Evolutionary conservation across 1,140 invertebrate genomes (phyloP).

Genomic region (Telenomus remus): DNA sequence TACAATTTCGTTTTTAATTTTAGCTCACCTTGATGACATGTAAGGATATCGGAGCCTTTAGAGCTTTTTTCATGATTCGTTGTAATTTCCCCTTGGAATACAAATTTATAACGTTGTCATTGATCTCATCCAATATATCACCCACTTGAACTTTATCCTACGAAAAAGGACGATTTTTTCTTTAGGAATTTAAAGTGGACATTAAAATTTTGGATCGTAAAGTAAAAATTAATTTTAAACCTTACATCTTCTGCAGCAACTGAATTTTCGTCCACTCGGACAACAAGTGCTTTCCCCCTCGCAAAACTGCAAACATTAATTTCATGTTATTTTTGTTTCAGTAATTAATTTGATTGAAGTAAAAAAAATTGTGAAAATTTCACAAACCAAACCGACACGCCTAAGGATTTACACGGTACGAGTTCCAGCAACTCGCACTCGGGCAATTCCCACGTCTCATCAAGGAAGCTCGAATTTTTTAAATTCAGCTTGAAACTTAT

Average conservation of each 20-base stretch:
- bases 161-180: constrained; percentile 39
- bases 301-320: constrained; percentile 70
- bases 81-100: constrained; percentile 74
- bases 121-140: constrained; percentile 81
- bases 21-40: constrained; percentile 77
- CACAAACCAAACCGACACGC: constrained; percentile 78
- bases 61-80: constrained; percentile 74
- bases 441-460: constrained; percentile 77
- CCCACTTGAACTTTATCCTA: constrained; percentile 79
- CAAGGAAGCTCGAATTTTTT: constrained; percentile 76
- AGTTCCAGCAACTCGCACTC: constrained; percentile 73
- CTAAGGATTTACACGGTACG: constrained; percentile 77
- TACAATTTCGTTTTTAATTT: neutral
- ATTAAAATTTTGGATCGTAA: no score
- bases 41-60: constrained; percentile 74
- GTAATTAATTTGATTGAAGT: neutral
- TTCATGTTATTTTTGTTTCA: neutral
- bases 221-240: constrained; percentile 11
- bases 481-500: constrained; percentile 77
- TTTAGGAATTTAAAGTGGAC: no score
- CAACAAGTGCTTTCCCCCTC: constrained; percentile 76
- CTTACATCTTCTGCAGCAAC: constrained; percentile 78
- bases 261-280: constrained; percentile 75
- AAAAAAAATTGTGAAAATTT: constrained; percentile 42
- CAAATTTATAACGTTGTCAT: constrained; percentile 74